phyloP scores from a whole-genome alignment of 1,140 invertebrate species.

The Galleria mellonella region DNA sequence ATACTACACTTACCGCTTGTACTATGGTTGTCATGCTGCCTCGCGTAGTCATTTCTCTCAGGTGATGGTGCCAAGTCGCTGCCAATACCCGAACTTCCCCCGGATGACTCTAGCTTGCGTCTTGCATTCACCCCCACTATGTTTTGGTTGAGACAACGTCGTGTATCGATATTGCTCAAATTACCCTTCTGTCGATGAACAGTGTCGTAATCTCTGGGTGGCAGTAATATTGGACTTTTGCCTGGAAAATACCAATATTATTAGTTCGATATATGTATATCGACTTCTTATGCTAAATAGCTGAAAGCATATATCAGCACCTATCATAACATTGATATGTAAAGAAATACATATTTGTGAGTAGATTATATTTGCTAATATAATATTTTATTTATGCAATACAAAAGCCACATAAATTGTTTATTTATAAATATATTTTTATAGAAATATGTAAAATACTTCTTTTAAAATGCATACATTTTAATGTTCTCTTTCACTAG shows the following conservation, averaged over 20 bases:
- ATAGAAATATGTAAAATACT: too few relatives aligned
- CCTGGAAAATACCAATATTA: conserved; percentile 52
- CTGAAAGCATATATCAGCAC: too few relatives aligned
- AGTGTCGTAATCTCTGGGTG: conserved; percentile 95
- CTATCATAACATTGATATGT: too few relatives aligned
- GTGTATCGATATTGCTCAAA: conserved; percentile 84
- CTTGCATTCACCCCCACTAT: conserved; percentile 80
- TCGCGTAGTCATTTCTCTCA: conserved; percentile 68
- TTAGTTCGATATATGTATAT: background rate
- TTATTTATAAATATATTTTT: too few relatives aligned
- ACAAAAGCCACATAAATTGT: too few relatives aligned
- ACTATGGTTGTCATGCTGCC: conserved; percentile 61
- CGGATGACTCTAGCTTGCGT: conserved; percentile 74
- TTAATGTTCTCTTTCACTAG: too few relatives aligned
- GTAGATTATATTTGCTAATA: too few relatives aligned
- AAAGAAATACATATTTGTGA: too few relatives aligned
- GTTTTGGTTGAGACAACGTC: conserved; percentile 82
- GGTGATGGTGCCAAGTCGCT: conserved; percentile 91
- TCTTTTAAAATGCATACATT: too few relatives aligned
- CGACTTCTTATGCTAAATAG: background rate
- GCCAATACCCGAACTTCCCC: conserved; percentile 86
- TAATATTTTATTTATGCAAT: too few relatives aligned
- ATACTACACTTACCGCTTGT: conserved; percentile 49
- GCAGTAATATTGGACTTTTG: conserved; percentile 87
- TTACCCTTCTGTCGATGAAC: conserved; percentile 89